Evolutionary conservation across 2,113 vertebrate genomes (phyloP), one percentile per base, ranked within the genome.

Genomic region (Poeciliopsis retropinna): DNA sequence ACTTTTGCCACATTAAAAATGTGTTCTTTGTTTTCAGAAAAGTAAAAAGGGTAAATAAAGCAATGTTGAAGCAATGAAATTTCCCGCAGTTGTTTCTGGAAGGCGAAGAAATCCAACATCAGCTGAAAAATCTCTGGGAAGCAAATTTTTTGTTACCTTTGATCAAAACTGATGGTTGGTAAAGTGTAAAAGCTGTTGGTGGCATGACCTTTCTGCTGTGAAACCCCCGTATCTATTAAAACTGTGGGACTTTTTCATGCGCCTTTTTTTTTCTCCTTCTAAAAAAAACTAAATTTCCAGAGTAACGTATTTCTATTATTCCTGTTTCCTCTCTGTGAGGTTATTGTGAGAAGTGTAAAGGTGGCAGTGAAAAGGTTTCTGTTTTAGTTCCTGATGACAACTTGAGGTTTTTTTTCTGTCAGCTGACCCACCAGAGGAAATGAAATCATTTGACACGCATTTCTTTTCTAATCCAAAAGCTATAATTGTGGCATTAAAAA

Each of bases 321-420:
- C 9, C 51, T 44, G 41, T 19, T 69, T 78, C 71, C 72, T 80
- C 60, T 22, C 11, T 62, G 17, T 64, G 51, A 71, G 30, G 31
- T 29, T 11, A 31, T 25, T 19, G 14, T 37, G 29, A 28, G 32
- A 28, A 69, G 15, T 15, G 41, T 25, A 28, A 32, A 14, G 12
- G 5, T 15, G 28, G 22, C 67, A 34, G 72, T 44, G 34, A 64
- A 22, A 11, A 3, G 19, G 19, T 60, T 60, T 61, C 57, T 34
- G n/a, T 32, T 29, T 79, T 54, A 41, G 31, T 75, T 75, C 67
- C 57, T 47, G 9, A 8, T 34, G 54, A n/a, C 28, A 28, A 15
- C 14, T 29, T 3, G 14, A 74, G 10, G 19, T 2, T 25, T 57
- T 28, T 66, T 15, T 27, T 60, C 25, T 17, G 2, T 62, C 32